phyloP scores from a whole-genome alignment of 2,888 invertebrate genomes.

The Dione vanillae region DNA sequence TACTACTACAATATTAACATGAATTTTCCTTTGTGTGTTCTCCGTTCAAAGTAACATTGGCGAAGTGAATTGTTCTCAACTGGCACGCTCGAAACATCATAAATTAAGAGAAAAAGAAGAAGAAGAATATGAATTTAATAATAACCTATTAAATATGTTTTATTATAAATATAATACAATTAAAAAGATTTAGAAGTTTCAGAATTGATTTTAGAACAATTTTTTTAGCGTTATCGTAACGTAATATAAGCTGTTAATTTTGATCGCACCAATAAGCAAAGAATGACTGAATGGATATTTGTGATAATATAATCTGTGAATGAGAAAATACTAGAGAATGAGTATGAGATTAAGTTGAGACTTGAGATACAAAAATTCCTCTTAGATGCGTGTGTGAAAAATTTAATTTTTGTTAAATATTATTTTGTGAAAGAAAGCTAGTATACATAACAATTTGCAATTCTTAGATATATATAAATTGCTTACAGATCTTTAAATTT shows the following conservation, averaged over 20 bases:
- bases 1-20: too few species aligned
- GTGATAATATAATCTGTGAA: constrained; percentile 42
- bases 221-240: background rate
- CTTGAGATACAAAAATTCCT: constrained; percentile 62
- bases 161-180: too few species aligned
- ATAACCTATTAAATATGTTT: too few species aligned
- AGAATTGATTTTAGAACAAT: too few species aligned
- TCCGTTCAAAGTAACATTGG: too few species aligned
- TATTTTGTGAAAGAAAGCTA: constrained; percentile 62
- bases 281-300: constrained; percentile 36
- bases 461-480: constrained; percentile 49
- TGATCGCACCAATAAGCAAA: constrained; percentile 26
- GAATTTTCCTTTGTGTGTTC: too few species aligned
- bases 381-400: constrained; percentile 75
- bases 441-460: constrained; percentile 52
- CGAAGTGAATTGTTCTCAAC: too few species aligned
- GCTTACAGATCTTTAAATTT: constrained; percentile 46
- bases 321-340: constrained; percentile 42
- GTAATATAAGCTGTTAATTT: background rate
- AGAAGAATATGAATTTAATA: too few species aligned
- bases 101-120: too few species aligned
- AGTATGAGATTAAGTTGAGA: constrained; percentile 42
- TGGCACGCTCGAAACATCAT: too few species aligned
- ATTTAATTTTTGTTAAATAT: constrained; percentile 61
- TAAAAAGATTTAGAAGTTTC: too few species aligned